Evolutionary conservation across 2,797 vertebrate species (phyloP), one percentile per base, ranked within the genome.

Genomic region (Paratrypauchen microcephalus): DNA sequence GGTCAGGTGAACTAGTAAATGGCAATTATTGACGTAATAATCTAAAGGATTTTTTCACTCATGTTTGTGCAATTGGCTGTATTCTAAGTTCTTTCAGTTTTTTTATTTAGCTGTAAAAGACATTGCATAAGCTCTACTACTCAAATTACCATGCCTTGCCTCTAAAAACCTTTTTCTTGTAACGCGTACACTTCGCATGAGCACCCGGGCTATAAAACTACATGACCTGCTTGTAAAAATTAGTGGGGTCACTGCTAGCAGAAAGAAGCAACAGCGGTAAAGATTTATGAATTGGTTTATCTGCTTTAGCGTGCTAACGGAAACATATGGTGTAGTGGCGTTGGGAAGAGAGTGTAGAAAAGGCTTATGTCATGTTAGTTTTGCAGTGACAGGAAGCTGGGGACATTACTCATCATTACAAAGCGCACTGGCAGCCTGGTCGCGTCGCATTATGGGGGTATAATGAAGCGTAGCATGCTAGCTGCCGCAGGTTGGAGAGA

Each of bases 341-440:
- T 80, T 77, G 69, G 59, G 56, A 55, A 73, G 77, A 68, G 69
- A 32, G 5, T 54, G 15, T 68, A 65, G 73, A 77, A 76, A 68
- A 73, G 78, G 84, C 82, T 78, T 84, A 79, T 82, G 88, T 85
- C 86, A 84, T 80, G 80, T 68, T 79, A 80, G 85, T 79, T 85
- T 84, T 74, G 65, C 78, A 41, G 69, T 81, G 85, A 83, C 83
- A 75, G 74, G 77, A 83, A 83, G 82, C 76, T 6, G 21, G 80
- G 79, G 74, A 70, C 78, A 90, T 91, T 91, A 90, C 87, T 92
- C 91, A 90, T 86, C 86, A 86, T 91, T 91, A 90, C 84, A 79
- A 80, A 89, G 86, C 85, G 79, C 81, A 80, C 86, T 91, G 89
- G 88, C 88, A 90, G 85, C 85, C 76, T 82, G 82, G 90, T 91